Percentiles rank a stretch among this genome's conserved stretches.
These are phyloP conservation scores for Vanessa cardui DNA, from an alignment of 2,888 invertebrate species.

Conservation along the genomic window DNA sequence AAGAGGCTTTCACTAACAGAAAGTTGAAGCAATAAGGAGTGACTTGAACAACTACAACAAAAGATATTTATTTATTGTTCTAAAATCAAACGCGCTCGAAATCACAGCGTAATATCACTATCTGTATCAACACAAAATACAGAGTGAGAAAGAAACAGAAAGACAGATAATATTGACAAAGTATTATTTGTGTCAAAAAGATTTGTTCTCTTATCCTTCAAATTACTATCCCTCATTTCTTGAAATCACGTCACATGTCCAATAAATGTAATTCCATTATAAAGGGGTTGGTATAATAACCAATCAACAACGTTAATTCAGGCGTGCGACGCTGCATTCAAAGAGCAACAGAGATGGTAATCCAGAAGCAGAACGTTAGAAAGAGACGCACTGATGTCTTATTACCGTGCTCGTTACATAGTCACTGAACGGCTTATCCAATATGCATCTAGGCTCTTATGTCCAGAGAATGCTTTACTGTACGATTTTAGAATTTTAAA, in stretches of 20 bases:
- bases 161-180: no score
- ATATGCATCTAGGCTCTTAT: constrained; percentile 5
- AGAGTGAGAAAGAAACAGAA: no score
- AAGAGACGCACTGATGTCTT: constrained; percentile 2
- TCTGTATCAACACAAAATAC: no score
- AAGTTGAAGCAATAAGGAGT: no score
- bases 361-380: not conserved
- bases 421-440: constrained; percentile 10
- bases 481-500: not conserved
- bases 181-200: no score
- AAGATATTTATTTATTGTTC: no score
- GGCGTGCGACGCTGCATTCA: constrained; percentile 3
- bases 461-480: not conserved
- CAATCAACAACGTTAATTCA: constrained; percentile 1
- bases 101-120: no score
- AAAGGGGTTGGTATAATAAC: constrained; percentile 5
- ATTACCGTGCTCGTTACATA: constrained; percentile 14
- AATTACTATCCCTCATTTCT: no score
- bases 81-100: no score
- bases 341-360: constrained; percentile 3
- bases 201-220: no score
- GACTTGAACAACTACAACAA: no score
- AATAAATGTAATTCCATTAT: constrained; percentile 3
- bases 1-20: no score
- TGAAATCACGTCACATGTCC: constrained; percentile 2